Percentiles rank a stretch among this genome's conserved stretches.
These are phyloP conservation scores for Cylloceria caligata DNA, from an alignment of 2,888 invertebrate species.

Conservation along the genomic window DNA sequence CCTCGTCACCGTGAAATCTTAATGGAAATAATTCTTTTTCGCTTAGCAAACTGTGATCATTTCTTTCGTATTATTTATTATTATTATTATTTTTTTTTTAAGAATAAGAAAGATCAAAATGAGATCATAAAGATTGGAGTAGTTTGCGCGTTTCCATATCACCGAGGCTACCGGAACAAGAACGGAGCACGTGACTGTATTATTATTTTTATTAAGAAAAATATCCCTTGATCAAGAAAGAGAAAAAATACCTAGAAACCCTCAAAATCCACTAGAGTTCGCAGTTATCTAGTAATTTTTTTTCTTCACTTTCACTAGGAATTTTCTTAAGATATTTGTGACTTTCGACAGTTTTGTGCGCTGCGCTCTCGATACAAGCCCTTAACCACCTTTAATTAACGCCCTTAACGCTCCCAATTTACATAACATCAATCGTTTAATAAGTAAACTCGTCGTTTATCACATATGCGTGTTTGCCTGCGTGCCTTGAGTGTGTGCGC, in stretches of 20 bases:
- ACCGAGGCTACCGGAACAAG: constrained; percentile 58
- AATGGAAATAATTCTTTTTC: constrained; percentile 11
- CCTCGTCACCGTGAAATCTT: constrained; percentile 40
- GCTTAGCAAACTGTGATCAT: constrained; percentile 5
- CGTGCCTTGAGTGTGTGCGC: constrained; percentile 49
- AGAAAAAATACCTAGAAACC: background rate
- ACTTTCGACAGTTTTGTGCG: constrained; percentile 55
- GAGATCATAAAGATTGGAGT: constrained; percentile 49
- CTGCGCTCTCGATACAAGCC: constrained; percentile 32
- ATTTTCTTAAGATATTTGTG: constrained; percentile 25
- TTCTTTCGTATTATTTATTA: background rate
- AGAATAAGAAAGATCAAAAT: constrained; percentile 32
- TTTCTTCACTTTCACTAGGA: background rate
- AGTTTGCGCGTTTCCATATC: constrained; percentile 32
- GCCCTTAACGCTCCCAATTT: constrained; percentile 19
- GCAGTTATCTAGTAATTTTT: background rate
- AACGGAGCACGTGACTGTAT: constrained; percentile 51
- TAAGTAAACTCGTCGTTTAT: constrained; percentile 61
- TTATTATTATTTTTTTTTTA: background rate
- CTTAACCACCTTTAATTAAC: constrained; percentile 6
- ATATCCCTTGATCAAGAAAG: background rate
- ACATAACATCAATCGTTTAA: constrained; percentile 29
- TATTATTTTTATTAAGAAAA: background rate
- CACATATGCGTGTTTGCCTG: constrained; percentile 65
- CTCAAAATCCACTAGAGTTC: too few species aligned